Evolutionary conservation across 1,140 invertebrate genomes (phyloP).

Genomic region (Druon quercuslanigerum): DNA sequence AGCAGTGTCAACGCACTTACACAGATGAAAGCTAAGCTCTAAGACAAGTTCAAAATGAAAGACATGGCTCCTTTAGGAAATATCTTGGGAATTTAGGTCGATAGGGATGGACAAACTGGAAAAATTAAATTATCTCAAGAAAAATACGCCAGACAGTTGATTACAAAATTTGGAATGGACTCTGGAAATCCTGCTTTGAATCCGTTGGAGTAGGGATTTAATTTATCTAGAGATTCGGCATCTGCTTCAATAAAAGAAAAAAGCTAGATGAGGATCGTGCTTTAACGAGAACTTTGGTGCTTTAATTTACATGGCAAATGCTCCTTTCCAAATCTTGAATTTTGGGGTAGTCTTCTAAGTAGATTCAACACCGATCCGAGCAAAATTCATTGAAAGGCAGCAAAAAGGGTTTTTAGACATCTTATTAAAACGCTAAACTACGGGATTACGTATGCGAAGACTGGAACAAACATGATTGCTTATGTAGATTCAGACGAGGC

Average conservation of each 20-base stretch:
- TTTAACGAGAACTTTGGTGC: background rate
- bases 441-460: background rate
- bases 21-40: too few species aligned
- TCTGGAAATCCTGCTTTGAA: background rate
- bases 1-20: too few species aligned
- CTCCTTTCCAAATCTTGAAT: background rate
- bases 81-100: background rate
- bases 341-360: background rate
- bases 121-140: background rate
- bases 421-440: background rate
- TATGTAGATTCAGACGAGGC: conserved; percentile 40
- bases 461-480: background rate
- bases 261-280: background rate
- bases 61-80: background rate
- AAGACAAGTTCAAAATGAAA: background rate
- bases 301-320: background rate
- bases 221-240: background rate
- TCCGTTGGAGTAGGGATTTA: background rate
- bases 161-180: background rate
- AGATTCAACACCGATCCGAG: background rate
- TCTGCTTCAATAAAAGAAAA: background rate
- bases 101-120: background rate
- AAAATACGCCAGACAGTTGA: background rate
- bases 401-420: background rate
- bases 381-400: background rate